Conservation (phyloP, 30 jellyfish, hydroid and myxozoan species). For the Sanderia malayensis region DNA sequence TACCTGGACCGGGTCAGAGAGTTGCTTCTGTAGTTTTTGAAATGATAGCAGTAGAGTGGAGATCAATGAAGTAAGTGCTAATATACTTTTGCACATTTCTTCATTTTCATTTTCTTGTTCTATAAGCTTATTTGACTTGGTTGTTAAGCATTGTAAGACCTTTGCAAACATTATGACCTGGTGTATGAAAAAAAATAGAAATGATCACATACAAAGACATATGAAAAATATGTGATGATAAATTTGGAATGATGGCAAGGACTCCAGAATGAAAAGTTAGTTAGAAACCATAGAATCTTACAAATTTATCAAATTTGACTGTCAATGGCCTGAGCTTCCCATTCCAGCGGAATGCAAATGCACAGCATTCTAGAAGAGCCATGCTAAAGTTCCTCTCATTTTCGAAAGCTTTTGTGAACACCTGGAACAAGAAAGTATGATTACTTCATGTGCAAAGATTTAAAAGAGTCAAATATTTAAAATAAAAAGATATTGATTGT, state of each 20-base stretch:
- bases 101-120: not conserved
- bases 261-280: too few relatives aligned
- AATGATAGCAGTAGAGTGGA: conserved; percentile 13
- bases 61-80: not conserved
- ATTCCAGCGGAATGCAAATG: conserved; percentile 3
- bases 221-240: too few relatives aligned
- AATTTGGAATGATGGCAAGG: not conserved
- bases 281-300: conserved; percentile 10
- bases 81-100: not conserved
- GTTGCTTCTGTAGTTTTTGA: conserved; percentile 43
- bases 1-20: conserved; percentile 29
- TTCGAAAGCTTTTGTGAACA: conserved; percentile 23
- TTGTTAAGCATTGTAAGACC: conserved; percentile 17
- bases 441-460: too few relatives aligned
- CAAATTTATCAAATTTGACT: conserved; percentile 40
- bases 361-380: conserved; percentile 33
- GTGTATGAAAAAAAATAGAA: too few relatives aligned
- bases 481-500: too few relatives aligned
- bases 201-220: not conserved
- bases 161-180: conserved; percentile 22
- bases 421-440: conserved; percentile 12
- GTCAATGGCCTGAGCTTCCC: conserved; percentile 21
- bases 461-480: too few relatives aligned
- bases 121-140: not conserved
- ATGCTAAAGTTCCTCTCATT: not conserved